Evolutionary conservation across 2,888 invertebrate genomes (phyloP), one percentile per base, ranked within the genome.

Genomic region (Asteroscopus sphinx): DNA sequence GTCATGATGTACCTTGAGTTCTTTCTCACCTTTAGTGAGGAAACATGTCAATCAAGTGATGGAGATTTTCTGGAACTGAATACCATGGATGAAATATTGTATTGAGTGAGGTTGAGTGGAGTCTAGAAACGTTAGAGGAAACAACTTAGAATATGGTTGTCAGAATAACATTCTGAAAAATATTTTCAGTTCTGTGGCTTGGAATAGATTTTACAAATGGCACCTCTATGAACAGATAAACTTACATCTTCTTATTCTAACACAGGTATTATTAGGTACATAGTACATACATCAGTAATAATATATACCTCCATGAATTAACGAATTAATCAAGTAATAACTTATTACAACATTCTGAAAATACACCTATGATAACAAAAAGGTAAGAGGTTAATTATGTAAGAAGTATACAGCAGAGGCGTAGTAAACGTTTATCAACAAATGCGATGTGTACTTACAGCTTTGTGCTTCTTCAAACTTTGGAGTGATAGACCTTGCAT

Each of bases 401-500:
- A 93, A 92, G 92, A 83, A 76, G 66, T 78, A 56, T 70, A 74
- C 56, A 81, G 56, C 48, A 51, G 55, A 70, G 54, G 63, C 70
- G 73, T 66, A 78, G 40, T 54, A 30, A 35, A 67, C 55, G 54
- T 49, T 40, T 30, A 53, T 53, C 56, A 62, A 71, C 46, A 47
- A 63, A 48, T 36, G 53, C 9, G 16, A 51, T 17, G 36, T 42
- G 47, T 57, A 95, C 96, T 96, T 94, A 97, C 97, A 80, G 97
- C 96, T 77, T 96, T 97, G 87, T 97, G 96, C 87, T 96, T 97
- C 86, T 96, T 97, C 64, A 97, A 88, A 80, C 96, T 96, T 46
- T 95, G 88, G 15, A 96, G 58, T 61, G 95, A 95, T 78, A 97
- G 83, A 67, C 97, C 97, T 88, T 96, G 96, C 97, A 97, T 97